Percentiles rank a stretch among this genome's conserved stretches.
phyloP scores from a whole-genome alignment of 2,113 vertebrate species.

The Phaethon lepturus region DNA sequence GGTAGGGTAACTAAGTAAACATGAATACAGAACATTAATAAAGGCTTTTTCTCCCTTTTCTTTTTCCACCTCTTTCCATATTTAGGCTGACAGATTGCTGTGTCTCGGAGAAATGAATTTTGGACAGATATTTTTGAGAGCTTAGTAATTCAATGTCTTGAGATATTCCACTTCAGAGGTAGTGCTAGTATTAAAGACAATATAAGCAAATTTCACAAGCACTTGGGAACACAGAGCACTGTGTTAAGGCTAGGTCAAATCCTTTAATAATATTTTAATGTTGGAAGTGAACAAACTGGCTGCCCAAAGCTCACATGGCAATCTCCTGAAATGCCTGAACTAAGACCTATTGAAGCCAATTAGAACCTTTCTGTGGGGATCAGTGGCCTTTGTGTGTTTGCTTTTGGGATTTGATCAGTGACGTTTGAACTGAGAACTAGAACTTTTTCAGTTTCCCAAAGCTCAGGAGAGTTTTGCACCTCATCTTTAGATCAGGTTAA shows the following conservation, averaged over 20 bases:
- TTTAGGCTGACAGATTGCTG: slow-evolving; percentile 27
- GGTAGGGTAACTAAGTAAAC: slow-evolving; percentile 35
- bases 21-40: background rate
- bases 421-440: background rate
- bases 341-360: rapidly evolving
- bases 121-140: background rate
- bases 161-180: background rate
- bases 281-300: background rate
- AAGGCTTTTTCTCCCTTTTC: background rate
- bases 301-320: background rate
- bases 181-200: background rate
- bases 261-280: background rate
- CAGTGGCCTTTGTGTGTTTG: background rate
- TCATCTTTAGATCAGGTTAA: background rate
- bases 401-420: background rate
- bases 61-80: slow-evolving; percentile 12
- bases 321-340: background rate
- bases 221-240: background rate
- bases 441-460: background rate
- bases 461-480: background rate
- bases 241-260: background rate
- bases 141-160: background rate
- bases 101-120: background rate
- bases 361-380: background rate
- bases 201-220: background rate